These are phyloP conservation scores for Pygocentrus nattereri DNA, from an alignment of 2,797 vertebrate species.

Conservation along the genomic window DNA sequence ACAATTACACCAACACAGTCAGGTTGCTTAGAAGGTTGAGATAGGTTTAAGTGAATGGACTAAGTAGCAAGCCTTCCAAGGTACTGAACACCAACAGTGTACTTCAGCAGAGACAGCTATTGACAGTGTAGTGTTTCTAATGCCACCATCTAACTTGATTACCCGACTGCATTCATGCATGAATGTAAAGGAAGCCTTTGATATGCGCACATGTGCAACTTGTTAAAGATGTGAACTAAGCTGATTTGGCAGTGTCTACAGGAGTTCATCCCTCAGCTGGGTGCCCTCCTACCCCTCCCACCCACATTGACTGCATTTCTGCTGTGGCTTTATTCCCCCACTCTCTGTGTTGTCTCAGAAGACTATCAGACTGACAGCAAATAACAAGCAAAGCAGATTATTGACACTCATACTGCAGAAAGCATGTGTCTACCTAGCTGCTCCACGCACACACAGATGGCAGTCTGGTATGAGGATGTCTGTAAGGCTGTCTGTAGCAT, in stretches of 20 bases:
- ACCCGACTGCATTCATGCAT: slow-evolving; percentile 17
- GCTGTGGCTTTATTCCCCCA: slow-evolving; percentile 51
- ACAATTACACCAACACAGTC: not conserved
- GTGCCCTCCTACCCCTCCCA: slow-evolving; percentile 35
- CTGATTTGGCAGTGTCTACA: slow-evolving; percentile 54
- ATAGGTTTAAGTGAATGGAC: slow-evolving; percentile 7
- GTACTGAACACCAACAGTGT: slow-evolving; percentile 20
- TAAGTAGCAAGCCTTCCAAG: slow-evolving; percentile 31
- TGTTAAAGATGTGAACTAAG: slow-evolving; percentile 51
- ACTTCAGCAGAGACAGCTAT: not conserved
- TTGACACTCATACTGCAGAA: slow-evolving; percentile 51
- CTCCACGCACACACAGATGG: slow-evolving; percentile 52
- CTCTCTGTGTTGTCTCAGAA: slow-evolving; percentile 32
- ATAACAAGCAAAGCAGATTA: slow-evolving; percentile 58
- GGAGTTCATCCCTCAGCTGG: slow-evolving; percentile 56
- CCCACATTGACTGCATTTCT: slow-evolving; percentile 34
- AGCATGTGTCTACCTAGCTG: slow-evolving; percentile 49
- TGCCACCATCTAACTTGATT: slow-evolving; percentile 17
- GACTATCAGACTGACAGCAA: slow-evolving; percentile 51
- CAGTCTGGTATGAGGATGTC: slow-evolving; percentile 52
- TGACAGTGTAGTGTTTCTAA: slow-evolving; percentile 19
- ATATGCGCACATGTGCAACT: slow-evolving; percentile 33
- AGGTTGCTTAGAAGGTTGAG: not conserved
- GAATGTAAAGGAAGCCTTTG: slow-evolving; percentile 33
- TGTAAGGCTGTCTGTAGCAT: slow-evolving; percentile 40